Evolutionary conservation across 2,797 vertebrate species (phyloP), one percentile per base, ranked within the genome.

Genomic region (Sebastes taczanowskii): DNA sequence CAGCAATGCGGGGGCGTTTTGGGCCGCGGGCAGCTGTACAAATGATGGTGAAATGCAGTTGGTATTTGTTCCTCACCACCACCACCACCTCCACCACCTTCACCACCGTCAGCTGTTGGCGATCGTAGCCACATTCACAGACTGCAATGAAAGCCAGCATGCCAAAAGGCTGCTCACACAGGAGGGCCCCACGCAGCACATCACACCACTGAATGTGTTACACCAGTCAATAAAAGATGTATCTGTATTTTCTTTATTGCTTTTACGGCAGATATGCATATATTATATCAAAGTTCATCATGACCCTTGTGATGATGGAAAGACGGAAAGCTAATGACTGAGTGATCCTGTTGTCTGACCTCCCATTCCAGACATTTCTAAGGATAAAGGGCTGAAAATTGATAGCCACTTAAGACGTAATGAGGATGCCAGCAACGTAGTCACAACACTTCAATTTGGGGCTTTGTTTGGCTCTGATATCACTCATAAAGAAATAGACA

Each of bases 1-100:
- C 81, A 77, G 88, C 55, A 88, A 93, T 92, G 90, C 81, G 82
- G 88, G 77, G 83, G 87, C 20, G 72, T 90, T 88, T 90, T 75
- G 76, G 83, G 68, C 77, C 10, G 32, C 87, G 35, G 87, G 91
- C 95, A 95, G 95, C 94, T 95, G 95, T 91, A 91, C 93, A 93
- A 94, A 94, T 94, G 91, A 90, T 78, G 72, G 68, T 78, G 87
- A 95, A 89, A 94, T 88, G 83, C 89, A 75, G 88, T 80, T 92
- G 92, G 79, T 92, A 93, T 95, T 95, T 92, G 84, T 88, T 92
- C 92, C 86, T 81, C 78, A 81, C 70, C 70, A 30, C 29, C 29
- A 30, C 46, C 46, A 20, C 46, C 78, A 81, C 70, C 71, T 80
- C 85, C 81, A 83, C 82, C 84, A 84, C 80, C 89, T 92, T 88